A percentile compares a stretch with the other conserved stretches of the same genome.
These are phyloP conservation scores for Lepilemur ruficaudatus DNA, from an alignment of 2,797 vertebrate genomes.

Conservation along the genomic window DNA sequence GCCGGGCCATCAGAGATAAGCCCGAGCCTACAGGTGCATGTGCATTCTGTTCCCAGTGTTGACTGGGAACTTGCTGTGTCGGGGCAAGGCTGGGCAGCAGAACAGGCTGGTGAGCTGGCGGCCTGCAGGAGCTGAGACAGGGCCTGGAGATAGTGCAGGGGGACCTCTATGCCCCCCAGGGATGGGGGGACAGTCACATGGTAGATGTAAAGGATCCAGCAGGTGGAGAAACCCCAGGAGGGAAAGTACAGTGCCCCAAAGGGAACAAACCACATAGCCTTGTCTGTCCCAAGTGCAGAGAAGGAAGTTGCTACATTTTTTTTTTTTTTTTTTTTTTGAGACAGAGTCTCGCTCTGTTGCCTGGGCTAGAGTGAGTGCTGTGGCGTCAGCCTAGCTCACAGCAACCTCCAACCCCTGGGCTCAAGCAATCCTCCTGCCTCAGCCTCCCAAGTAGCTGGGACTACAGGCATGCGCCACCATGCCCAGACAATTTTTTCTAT, in stretches of 20 bases:
- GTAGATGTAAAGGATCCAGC: background rate
- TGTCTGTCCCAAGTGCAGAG: background rate
- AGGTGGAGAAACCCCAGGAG: background rate
- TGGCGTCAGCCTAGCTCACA: too few relatives aligned
- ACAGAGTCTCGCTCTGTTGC: too few relatives aligned
- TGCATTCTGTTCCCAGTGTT: background rate
- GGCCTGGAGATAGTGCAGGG: background rate
- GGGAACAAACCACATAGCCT: background rate
- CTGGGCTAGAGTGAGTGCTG: too few relatives aligned
- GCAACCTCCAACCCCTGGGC: too few relatives aligned
- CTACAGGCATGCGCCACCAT: too few relatives aligned
- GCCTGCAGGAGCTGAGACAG: background rate
- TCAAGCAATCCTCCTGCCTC: too few relatives aligned
- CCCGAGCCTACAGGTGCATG: fast-evolving
- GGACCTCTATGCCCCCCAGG: background rate
- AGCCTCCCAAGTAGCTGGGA: too few relatives aligned
- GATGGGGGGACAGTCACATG: background rate
- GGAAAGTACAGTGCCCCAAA: too few relatives aligned
- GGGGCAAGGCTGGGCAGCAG: background rate
- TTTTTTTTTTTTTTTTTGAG: too few relatives aligned
- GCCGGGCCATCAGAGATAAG: background rate
- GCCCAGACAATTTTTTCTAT: too few relatives aligned
- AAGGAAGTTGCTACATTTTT: too few relatives aligned
- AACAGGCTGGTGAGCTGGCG: background rate
- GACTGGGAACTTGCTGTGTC: too few relatives aligned